These are phyloP conservation scores for Platysternon megacephalum DNA, from an alignment of 2,113 vertebrate species.

Conservation along the genomic window DNA sequence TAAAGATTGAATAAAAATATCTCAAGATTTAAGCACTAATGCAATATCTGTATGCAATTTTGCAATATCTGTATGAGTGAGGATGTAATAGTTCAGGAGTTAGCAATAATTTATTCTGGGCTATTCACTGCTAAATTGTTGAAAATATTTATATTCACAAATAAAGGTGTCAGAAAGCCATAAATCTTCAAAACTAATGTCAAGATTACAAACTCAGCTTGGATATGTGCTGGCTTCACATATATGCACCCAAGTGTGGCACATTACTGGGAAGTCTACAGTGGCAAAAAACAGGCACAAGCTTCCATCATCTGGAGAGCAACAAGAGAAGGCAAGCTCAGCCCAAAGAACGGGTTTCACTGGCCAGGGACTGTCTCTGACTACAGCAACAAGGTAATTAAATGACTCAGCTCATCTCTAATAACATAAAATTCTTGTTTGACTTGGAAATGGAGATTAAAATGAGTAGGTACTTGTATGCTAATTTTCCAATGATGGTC, in stretches of 20 bases:
- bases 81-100: conserved; percentile 54
- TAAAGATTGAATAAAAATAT: neutral
- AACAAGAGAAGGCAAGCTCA: neutral
- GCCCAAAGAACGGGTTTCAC: neutral
- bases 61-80: conserved; percentile 26
- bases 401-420: neutral
- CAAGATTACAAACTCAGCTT: neutral
- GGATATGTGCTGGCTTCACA: neutral
- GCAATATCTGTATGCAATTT: no score
- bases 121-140: conserved; percentile 16
- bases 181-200: neutral
- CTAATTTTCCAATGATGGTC: neutral
- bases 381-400: neutral
- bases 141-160: conserved; percentile 4
- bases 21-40: neutral
- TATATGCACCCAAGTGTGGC: neutral
- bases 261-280: neutral
- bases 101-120: conserved; percentile 38
- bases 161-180: neutral
- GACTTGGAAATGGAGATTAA: neutral
- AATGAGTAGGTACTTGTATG: neutral
- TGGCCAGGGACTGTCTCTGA: neutral
- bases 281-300: neutral
- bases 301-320: neutral
- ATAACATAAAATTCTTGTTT: neutral